Base-by-base conservation (phyloP, 2,797 vertebrate species). In the Furcifer pardalis region DNA sequence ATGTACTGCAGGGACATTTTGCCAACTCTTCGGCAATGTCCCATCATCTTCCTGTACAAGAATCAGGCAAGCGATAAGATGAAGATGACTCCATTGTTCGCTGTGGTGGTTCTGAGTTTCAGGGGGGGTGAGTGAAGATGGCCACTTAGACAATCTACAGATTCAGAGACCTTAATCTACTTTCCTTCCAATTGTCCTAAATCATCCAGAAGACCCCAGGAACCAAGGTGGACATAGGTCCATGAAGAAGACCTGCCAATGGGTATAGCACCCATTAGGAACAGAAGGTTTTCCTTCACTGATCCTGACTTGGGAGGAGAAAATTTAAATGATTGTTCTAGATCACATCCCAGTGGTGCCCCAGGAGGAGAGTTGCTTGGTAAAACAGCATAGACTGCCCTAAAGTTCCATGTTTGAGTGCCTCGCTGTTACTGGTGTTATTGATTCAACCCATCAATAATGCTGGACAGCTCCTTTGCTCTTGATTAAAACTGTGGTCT, bases 401-500 rank as follows among this genome's bases (percentile, higher is more conserved):
- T 78, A 21, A 78, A 78, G 40, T 35, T 65, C 62, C 77, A 37
- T 23, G 3, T 23, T 30, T 60, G 30, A 65, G 3, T 13, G n/a
- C 63, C 30, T 65, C 12, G 8, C 63, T 65, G 17, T 21, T 63
- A 10, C 7, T 56, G 35, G 8, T 2, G 23, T 69, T 37, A 40
- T 40, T 40, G 69, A n/a, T 42, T 52, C 49, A 60, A 7, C 30
- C 21, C 73, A 30, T 13, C 37, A 59, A 30, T 9, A 21, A 40
- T 56, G 40, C 40, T 78, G 46, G 46, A 80, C 65, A 80, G 79
- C 65, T 80, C 65, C 79, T 27, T 79, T 68, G 78, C 44, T 79
- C 78, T 52, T 52, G 78, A 49, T 44, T 44, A n/a, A 79, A 80
- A 69, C 65, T 65, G 37, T 69, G 46, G 25, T 69, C 42, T 60